Base-by-base conservation (phyloP, 2,888 invertebrate species). In the Platycheirus albimanus region DNA sequence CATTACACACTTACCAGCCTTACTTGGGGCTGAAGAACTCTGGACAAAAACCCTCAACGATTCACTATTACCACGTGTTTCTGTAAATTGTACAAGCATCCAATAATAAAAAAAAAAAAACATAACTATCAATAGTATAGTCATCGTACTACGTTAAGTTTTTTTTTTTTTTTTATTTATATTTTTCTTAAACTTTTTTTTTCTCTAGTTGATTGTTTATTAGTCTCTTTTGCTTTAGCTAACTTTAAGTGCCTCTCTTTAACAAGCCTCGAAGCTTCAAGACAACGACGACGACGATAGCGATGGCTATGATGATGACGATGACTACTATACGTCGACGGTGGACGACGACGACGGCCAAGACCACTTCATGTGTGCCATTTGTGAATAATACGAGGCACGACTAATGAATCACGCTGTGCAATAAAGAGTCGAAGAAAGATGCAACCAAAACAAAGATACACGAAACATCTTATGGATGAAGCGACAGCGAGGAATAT, bases 361-460 rank as follows among this genome's bases (percentile, higher is more conserved):
- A 38, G 67, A 38, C 67, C 43, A 38, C 51, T 63, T 69, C 74
- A 67, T 85, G 67, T 78, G 78, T 75, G 56, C 78, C 70, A 81
- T 76, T 84, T 72, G 71, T 77, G 70, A 79, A 74, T 75, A 85
- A 84, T 84, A 56, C 70, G 81, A 78, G 58, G 85, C 85, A 85
- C 85, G 85, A 85, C 85, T 85, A 85, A 85, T 85, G 85, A 85
- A 85, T 85, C 85, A 85, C 85, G 84, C 84, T 84, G 76, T 80
- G 80, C 80, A 84, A 80, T 80, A 77, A 85, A 76, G 43, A 45
- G 74, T 64, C 51, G 52, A 70, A 75, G 43, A 70, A 69, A 70
- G 75, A 75, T 51, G 69, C 69, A 80, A 80, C 75, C 49, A 80
- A 75, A 80, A 75, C 75, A 75, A 80, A 75, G 79, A 61, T 54